A percentile compares a stretch with the other conserved stretches of the same genome.
Evolutionary conservation across 1,140 invertebrate species (phyloP).

Genomic region (Macrobrachium nipponense): DNA sequence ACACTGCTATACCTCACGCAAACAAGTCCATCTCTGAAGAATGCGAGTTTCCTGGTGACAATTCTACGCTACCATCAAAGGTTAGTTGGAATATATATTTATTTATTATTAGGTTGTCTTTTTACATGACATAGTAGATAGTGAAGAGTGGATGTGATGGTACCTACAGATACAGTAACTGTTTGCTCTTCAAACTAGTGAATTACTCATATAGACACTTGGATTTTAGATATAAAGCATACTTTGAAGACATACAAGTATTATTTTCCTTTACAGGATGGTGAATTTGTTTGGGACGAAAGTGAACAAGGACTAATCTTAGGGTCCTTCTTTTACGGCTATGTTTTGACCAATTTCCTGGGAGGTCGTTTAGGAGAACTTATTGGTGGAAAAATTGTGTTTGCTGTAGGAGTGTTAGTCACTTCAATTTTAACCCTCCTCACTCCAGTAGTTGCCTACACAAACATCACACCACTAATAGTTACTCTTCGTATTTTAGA

Average conservation of each 20-base stretch:
- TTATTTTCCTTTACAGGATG: slow-evolving; percentile 34
- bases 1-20: slow-evolving; percentile 66
- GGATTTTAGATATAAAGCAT: too few species aligned
- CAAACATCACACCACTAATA: slow-evolving; percentile 26
- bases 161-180: too few species aligned
- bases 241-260: not conserved
- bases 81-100: not conserved
- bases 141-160: too few species aligned
- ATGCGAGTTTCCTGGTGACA: slow-evolving; percentile 6
- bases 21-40: slow-evolving; percentile 8
- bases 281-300: slow-evolving; percentile 61
- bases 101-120: too few species aligned
- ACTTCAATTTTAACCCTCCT: slow-evolving; percentile 85
- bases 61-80: not conserved
- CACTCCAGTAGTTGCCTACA: slow-evolving; percentile 78
- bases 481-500: slow-evolving; percentile 49
- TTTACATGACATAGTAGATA: too few species aligned
- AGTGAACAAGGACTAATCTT: slow-evolving; percentile 56
- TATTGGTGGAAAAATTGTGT: slow-evolving; percentile 86
- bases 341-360: slow-evolving; percentile 75
- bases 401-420: slow-evolving; percentile 83
- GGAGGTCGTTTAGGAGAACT: slow-evolving; percentile 82
- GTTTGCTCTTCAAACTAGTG: not conserved
- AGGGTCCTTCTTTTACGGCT: slow-evolving; percentile 63
- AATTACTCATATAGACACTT: not conserved